Evolutionary conservation across 2,888 invertebrate species (phyloP).

Genomic region (Hypolimnas misippus): DNA sequence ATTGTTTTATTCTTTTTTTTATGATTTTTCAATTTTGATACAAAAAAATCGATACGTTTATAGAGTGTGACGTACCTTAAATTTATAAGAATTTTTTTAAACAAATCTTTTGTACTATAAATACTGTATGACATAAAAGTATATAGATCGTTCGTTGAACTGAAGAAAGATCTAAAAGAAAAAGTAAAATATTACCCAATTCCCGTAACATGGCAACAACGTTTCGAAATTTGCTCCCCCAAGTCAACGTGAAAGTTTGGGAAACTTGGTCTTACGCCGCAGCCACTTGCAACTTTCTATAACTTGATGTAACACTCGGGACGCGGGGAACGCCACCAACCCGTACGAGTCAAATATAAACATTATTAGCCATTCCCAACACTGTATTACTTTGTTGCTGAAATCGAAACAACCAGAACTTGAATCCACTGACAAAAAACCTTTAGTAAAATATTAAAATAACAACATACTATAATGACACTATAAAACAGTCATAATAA

Average conservation of each 20-base stretch:
- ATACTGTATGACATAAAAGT: neutral
- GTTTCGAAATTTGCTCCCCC: conserved; percentile 56
- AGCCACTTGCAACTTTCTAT: conserved; percentile 61
- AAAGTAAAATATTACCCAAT: conserved; percentile 68
- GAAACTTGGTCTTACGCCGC: conserved; percentile 53
- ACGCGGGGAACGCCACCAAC: conserved; percentile 16
- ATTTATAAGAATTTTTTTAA: neutral
- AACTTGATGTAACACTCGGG: conserved; percentile 29
- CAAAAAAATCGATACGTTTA: neutral
- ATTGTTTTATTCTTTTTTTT: conserved; percentile 20
- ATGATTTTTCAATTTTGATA: conserved; percentile 12
- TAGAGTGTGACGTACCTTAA: neutral
- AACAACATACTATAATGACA: conserved; percentile 49
- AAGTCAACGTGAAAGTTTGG: conserved; percentile 46
- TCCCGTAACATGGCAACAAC: conserved; percentile 58
- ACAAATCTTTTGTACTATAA: neutral
- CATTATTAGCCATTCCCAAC: conserved; percentile 13
- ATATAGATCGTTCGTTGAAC: conserved; percentile 1
- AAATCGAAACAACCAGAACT: neutral
- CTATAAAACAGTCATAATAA: conserved; percentile 57
- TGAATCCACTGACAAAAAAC: neutral
- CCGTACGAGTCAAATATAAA: too few relatives aligned
- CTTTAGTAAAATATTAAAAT: conserved; percentile 41
- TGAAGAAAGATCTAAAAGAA: conserved; percentile 43
- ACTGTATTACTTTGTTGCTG: neutral